Base-by-base conservation (phyloP, 2,888 invertebrate species). In the Ormia ochracea region DNA sequence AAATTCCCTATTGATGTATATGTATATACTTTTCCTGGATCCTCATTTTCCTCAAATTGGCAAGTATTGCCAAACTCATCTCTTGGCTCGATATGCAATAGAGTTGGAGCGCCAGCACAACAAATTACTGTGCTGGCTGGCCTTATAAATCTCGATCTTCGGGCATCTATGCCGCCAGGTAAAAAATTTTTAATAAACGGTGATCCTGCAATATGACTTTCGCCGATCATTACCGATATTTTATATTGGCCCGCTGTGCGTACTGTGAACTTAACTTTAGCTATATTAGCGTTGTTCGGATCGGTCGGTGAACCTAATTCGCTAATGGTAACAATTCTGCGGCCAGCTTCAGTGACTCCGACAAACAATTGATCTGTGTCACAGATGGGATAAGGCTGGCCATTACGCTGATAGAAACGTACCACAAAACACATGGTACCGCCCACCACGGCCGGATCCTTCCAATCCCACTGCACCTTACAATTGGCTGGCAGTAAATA, bases 381-480 rank as follows among this genome's bases (percentile, higher is more conserved):
- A 90, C 96, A 96, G 88, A 98, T 95, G 83, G 97, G 97, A 91
- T 97, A 98, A 82, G 97, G 96, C 88, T 96, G 96, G 23, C 97
- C 96, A 90, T 97, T 97, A 82, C 96, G 93, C 90, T 97, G 96
- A 91, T 93, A 96, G 91, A 97, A 97, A 91, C 95, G 91, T 83
- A 97, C 95, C 73, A 94, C 94, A 90, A 98, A 97, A 88, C 96
- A 95, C 92, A 97, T 95, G 33, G 96, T 96, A 89, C 94, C 96
- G 48, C 97, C 98, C 23, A 98, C 98, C 12, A 93, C 91, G 85
- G 95, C 94, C 17, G 97, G 97, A 90, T 97, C 97, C 79, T 93
- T 92, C 97, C 97, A 98, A 85, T 96, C 96, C 92, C 97, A 98
- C 84, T 89, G 89, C 69, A 93, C 92, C 89, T 92, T 94, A 88